Evolutionary conservation across 2,797 vertebrate species (phyloP).

Genomic region (Chlorospingus flavigularis): DNA sequence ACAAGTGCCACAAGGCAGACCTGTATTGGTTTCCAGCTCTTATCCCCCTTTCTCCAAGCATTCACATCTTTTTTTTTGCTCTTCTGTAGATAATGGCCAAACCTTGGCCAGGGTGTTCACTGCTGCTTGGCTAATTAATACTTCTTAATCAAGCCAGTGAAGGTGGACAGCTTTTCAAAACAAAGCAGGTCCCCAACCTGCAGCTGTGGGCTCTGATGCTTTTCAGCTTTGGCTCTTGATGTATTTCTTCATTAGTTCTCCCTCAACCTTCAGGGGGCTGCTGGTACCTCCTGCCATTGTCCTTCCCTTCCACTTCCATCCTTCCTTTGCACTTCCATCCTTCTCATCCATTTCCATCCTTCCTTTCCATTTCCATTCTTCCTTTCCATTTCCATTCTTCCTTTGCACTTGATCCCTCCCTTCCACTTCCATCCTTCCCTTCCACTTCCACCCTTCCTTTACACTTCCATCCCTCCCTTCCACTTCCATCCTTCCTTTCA

Average conservation of each 20-base stretch:
- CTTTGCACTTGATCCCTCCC: too few relatives aligned
- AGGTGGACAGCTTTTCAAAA: slow-evolving; percentile 36
- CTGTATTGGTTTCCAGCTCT: not conserved
- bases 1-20: fast-evolving
- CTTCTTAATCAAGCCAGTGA: not conserved
- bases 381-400: too few relatives aligned
- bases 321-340: too few relatives aligned
- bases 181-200: not conserved
- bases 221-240: not conserved
- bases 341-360: too few relatives aligned
- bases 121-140: not conserved
- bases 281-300: not conserved
- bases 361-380: too few relatives aligned
- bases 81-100: not conserved
- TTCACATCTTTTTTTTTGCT: not conserved
- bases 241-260: not conserved
- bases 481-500: too few relatives aligned
- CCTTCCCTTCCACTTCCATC: too few relatives aligned
- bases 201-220: not conserved
- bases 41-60: not conserved
- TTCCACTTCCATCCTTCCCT: too few relatives aligned
- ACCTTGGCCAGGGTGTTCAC: not conserved
- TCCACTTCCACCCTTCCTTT: too few relatives aligned
- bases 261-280: not conserved
- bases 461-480: too few relatives aligned